A percentile compares a stretch with the other conserved stretches of the same genome.
Evolutionary conservation across 2,888 invertebrate species (phyloP).

Genomic region (Pachycephus smyrnensis): DNA sequence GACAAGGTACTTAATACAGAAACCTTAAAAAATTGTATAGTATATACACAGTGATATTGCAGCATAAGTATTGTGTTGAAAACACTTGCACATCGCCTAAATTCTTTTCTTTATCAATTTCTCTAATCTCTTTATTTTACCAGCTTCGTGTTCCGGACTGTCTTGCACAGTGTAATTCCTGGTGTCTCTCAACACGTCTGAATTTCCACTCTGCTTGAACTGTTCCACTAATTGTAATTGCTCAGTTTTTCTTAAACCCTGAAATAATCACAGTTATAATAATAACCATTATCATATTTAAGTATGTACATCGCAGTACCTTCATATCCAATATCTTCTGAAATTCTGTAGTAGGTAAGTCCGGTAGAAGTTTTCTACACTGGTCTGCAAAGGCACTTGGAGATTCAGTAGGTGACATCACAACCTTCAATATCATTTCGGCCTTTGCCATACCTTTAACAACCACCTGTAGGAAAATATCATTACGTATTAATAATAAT

Average conservation of each 20-base stretch:
- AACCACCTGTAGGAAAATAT: constrained; percentile 72
- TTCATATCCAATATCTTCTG: constrained; percentile 97
- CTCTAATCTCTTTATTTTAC: constrained; percentile 71
- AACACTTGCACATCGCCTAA: constrained; percentile 26
- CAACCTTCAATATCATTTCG: constrained; percentile 98
- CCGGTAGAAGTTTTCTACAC: constrained; percentile 89
- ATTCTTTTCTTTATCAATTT: constrained; percentile 70
- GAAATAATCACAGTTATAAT: constrained; percentile 7
- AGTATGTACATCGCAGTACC: constrained; percentile 61
- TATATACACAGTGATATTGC: neutral
- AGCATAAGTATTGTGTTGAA: neutral
- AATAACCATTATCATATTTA: constrained; percentile 1
- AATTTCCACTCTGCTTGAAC: constrained; percentile 67
- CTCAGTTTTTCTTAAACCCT: constrained; percentile 66
- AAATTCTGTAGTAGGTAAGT: constrained; percentile 89
- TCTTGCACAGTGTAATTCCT: constrained; percentile 45
- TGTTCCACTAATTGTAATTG: constrained; percentile 72
- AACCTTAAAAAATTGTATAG: too few species aligned
- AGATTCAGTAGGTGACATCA: constrained; percentile 93
- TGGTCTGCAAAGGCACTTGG: constrained; percentile 87
- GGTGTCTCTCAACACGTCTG: constrained; percentile 35
- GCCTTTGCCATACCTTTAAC: constrained; percentile 95
- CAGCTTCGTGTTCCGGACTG: constrained; percentile 67
- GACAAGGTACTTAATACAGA: too few species aligned
- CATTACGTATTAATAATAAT: neutral